A percentile compares a stretch with the other conserved stretches of the same genome.
Conservation (phyloP, 2,113 vertebrate species). For the Apus apus region DNA sequence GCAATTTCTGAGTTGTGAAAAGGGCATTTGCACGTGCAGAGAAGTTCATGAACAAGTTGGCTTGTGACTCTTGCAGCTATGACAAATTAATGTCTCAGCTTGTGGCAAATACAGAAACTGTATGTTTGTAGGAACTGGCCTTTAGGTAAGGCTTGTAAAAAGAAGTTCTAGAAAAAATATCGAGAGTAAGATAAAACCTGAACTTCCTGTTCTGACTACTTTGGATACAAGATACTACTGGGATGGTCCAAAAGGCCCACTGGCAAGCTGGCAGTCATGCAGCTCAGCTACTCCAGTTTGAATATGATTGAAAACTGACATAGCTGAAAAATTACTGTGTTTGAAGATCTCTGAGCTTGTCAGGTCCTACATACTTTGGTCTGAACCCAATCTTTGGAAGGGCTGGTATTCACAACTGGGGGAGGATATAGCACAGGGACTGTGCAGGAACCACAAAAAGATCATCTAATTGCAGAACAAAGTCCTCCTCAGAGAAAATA, state of each 20-base stretch:
- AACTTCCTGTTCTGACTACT: neutral
- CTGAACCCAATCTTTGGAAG: neutral
- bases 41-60: neutral
- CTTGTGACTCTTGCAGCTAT: neutral
- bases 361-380: neutral
- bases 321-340: neutral
- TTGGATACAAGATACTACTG: neutral
- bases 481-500: neutral
- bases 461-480: neutral
- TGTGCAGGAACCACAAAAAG: neutral
- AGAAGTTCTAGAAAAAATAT: neutral
- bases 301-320: neutral
- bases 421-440: neutral
- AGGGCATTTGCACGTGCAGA: neutral
- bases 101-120: neutral
- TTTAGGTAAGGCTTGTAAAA: neutral
- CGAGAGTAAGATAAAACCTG: neutral
- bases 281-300: neutral
- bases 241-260: neutral
- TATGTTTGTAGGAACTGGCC: neutral
- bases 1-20: neutral
- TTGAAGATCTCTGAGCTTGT: neutral
- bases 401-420: rapidly evolving
- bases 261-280: neutral
- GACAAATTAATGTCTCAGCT: neutral